Percentiles rank a stretch among this genome's conserved stretches.
phyloP scores from a whole-genome alignment of 1,140 invertebrate genomes.

The Pararge aegeria region DNA sequence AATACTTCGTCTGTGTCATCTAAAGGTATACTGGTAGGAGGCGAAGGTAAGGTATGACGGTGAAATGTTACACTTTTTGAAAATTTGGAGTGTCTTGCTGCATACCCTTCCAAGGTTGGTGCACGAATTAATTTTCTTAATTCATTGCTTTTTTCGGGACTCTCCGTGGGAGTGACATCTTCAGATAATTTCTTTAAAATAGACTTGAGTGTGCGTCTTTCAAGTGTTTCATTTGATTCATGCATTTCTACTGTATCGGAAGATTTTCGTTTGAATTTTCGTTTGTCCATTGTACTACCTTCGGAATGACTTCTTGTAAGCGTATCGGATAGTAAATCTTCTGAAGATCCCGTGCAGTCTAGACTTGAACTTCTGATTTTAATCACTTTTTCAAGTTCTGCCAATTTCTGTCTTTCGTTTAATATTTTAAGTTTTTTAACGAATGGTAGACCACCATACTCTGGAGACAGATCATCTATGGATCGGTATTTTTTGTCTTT shows the following conservation, averaged over 20 bases:
- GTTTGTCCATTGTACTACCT: constrained; percentile 80
- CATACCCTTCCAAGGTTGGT: constrained; percentile 92
- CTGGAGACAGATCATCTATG: constrained; percentile 92
- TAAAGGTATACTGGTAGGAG: constrained; percentile 81
- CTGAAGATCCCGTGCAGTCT: constrained; percentile 85
- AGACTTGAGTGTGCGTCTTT: constrained; percentile 90
- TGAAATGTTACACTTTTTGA: constrained; percentile 94
- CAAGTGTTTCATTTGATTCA: constrained; percentile 90
- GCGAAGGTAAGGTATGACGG: constrained; percentile 89
- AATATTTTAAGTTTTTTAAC: constrained; percentile 93
- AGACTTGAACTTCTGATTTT: constrained; percentile 88
- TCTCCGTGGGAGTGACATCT: constrained; percentile 76
- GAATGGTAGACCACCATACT: constrained; percentile 92
- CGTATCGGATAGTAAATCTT: constrained; percentile 81
- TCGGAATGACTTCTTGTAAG: constrained; percentile 84
- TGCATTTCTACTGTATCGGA: constrained; percentile 81
- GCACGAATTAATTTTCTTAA: constrained; percentile 85
- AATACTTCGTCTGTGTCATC: constrained; percentile 56
- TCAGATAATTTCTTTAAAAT: constrained; percentile 91
- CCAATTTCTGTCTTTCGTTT: constrained; percentile 92
- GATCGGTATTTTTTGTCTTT: constrained; percentile 86
- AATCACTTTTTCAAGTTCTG: constrained; percentile 87
- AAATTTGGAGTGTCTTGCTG: constrained; percentile 91
- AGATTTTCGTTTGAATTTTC: constrained; percentile 67
- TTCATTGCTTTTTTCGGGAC: constrained; percentile 78